Percentiles rank a stretch among this genome's conserved stretches.
These are phyloP conservation scores for Ectropis crepuscularia DNA, from an alignment of 2,888 invertebrate genomes.

Conservation along the genomic window DNA sequence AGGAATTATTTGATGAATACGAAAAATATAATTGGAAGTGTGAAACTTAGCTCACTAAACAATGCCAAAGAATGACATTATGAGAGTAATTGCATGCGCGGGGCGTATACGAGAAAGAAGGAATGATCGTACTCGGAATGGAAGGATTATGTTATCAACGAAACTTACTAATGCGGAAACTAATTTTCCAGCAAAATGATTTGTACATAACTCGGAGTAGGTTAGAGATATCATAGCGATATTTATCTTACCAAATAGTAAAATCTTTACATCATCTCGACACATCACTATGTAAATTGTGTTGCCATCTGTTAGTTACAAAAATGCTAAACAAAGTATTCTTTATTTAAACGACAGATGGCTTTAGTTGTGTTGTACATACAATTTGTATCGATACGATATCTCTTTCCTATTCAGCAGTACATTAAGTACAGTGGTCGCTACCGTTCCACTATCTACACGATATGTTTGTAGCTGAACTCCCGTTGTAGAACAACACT, in stretches of 20 bases:
- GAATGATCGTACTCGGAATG: conserved; percentile 64
- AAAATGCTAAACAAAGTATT: no score
- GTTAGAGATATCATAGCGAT: no score
- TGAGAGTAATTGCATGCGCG: conserved; percentile 62
- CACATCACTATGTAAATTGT: no score
- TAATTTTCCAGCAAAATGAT: conserved; percentile 40
- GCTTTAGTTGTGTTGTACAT: no score
- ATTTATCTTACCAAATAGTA: no score
- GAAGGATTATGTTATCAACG: conserved; percentile 60
- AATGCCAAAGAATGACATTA: conserved; percentile 80
- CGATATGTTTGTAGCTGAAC: conserved; percentile 60
- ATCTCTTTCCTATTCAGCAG: no score
- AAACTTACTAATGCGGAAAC: conserved; percentile 53
- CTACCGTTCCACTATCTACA: conserved; percentile 60
- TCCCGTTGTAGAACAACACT: conserved; percentile 68
- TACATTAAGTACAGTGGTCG: conserved; percentile 35
- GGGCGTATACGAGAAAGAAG: conserved; percentile 60
- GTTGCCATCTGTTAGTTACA: no score
- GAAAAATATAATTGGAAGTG: conserved; percentile 52
- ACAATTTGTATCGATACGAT: no score
- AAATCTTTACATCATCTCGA: no score
- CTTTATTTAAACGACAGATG: no score
- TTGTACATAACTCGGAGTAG: conserved; percentile 21
- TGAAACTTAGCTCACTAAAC: conserved; percentile 79
- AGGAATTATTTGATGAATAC: conserved; percentile 46